Base-by-base conservation (phyloP, 2,113 vertebrate species). In the Rhea pennata region DNA sequence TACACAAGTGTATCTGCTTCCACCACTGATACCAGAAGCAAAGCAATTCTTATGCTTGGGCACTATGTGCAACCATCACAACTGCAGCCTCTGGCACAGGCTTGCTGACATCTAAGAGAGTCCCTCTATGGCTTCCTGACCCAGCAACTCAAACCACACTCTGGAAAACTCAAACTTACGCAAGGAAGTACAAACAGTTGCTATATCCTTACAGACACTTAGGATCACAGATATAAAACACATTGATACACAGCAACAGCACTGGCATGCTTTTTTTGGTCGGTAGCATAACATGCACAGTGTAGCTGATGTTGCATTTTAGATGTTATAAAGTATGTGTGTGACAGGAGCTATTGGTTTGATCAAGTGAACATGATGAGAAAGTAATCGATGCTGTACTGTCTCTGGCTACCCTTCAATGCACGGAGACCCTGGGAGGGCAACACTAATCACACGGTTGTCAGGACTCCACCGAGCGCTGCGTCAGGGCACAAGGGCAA, bases 61-160 rank as follows among this genome's bases (percentile, higher is more conserved):
- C 31, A 24, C 33, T 0, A 0, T 3, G 15, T 6, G 27, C 3
- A 44, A 21, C 19, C 56, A 31, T 29, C 1, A 2, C 10, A 59
- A 29, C 36, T 70, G 46, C 76, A 54, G 15, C 15, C 72, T 72
- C 50, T 21, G 44, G 51, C 69, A 58, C 14, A 67, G 21, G 40
- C 56, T 59, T 70, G 16, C 26, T 83, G 58, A 31, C 59, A 14
- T 44, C 64, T 22, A 29, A 17, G 85, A 36, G 1, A 5, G 12
- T 31, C 21, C 23, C n/a, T 39, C 36, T 50, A 36, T 20, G 54
- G 6, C 54, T 82, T 22, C 44, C 51, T 13, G 16, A 17, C 16
- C 69, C 56, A 46, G 58, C 15, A 46, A 70, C 27, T 40, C 62
- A 58, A 70, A 80, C 56, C 13, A 9, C 46, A 46, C 21, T 20